Evolutionary conservation across 2,797 vertebrate genomes (phyloP).

Genomic region (Gymnoscopelus braueri): DNA sequence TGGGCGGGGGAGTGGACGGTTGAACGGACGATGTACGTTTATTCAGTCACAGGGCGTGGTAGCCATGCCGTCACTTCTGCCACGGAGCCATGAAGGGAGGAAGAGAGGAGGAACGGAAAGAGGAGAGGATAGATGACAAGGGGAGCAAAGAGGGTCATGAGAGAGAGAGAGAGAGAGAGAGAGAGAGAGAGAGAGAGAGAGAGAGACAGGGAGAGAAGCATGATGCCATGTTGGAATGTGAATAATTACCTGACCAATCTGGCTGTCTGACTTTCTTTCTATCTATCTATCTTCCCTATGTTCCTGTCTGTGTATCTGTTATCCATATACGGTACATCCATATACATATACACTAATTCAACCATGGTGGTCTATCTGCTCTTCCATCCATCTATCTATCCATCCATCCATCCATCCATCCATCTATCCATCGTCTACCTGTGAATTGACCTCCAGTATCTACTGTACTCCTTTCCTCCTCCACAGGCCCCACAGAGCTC

Average conservation of each 20-base stretch:
- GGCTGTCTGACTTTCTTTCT: neutral
- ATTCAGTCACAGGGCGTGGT: slow-evolving; percentile 49
- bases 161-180: slow-evolving; percentile 1
- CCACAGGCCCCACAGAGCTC: slow-evolving; percentile 65
- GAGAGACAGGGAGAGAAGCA: slow-evolving; percentile 20
- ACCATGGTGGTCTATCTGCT: neutral
- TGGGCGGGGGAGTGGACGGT: slow-evolving; percentile 10
- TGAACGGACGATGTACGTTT: slow-evolving; percentile 26
- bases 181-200: too few species aligned
- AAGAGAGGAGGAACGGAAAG: neutral
- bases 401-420: neutral
- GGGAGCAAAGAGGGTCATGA: slow-evolving; percentile 3
- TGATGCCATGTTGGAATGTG: slow-evolving; percentile 29
- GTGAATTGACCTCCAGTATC: too few species aligned
- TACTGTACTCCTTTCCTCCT: neutral
- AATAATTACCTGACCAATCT: slow-evolving; percentile 23
- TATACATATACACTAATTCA: neutral
- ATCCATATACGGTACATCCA: neutral
- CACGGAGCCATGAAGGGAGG: slow-evolving; percentile 18
- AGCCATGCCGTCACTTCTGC: slow-evolving; percentile 19
- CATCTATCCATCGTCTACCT: neutral
- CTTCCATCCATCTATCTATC: too few species aligned
- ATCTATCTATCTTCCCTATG: neutral
- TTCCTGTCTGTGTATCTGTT: neutral
- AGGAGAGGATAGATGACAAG: neutral